phyloP scores from a whole-genome alignment of 2,797 vertebrate species.

The Labeo calbasu region DNA sequence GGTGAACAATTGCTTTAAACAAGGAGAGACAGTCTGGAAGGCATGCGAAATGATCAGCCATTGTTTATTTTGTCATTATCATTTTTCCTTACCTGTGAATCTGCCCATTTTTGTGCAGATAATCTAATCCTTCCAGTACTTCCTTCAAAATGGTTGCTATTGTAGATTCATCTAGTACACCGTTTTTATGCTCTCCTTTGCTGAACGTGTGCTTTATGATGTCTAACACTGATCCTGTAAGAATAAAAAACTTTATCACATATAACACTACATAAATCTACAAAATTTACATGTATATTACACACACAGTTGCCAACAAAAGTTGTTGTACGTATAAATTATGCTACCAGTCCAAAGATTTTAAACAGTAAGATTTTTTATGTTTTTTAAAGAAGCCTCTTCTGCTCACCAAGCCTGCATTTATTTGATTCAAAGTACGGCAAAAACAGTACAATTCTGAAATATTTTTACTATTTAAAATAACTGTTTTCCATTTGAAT shows the following conservation, averaged over 20 bases:
- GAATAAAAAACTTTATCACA: not conserved
- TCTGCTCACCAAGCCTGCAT: no score
- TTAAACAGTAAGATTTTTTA: no score
- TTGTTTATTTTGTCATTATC: not conserved
- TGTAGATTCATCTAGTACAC: constrained; percentile 92
- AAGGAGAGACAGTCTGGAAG: not conserved
- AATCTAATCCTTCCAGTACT: constrained; percentile 96
- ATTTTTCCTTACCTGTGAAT: constrained; percentile 89
- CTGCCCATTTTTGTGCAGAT: constrained; percentile 97
- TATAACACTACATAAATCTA: not conserved
- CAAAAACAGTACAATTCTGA: no score
- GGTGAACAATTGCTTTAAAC: not conserved
- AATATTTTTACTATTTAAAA: no score
- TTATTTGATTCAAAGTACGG: no score
- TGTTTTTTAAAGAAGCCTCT: no score
- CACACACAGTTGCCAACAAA: not conserved
- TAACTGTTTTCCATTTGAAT: no score
- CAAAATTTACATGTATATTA: not conserved
- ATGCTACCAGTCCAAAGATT: no score
- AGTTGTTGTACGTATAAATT: not conserved
- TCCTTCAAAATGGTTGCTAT: constrained; percentile 98
- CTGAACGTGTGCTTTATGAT: constrained; percentile 95
- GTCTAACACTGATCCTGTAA: constrained; percentile 97
- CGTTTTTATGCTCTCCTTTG: constrained; percentile 91
- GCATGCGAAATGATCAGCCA: not conserved